Percentiles rank a stretch among this genome's conserved stretches.
Conservation (phyloP, 2,113 vertebrate species). For the Oryzias celebensis region DNA sequence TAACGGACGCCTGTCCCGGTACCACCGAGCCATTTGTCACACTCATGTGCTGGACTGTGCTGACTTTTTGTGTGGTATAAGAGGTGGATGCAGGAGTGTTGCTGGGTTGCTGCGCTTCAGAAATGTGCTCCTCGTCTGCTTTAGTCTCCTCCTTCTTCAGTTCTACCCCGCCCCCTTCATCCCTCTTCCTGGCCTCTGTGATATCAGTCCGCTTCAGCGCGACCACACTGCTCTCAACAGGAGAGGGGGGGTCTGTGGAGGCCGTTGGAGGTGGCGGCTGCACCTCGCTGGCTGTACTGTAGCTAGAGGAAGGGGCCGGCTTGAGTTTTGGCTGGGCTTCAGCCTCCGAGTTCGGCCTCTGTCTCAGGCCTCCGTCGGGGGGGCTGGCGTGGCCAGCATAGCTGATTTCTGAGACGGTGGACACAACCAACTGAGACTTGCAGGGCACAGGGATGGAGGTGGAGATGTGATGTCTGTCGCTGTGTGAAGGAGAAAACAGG, state of each 20-base stretch:
- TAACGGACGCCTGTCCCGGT: slow-evolving; percentile 37
- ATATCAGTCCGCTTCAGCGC: slow-evolving; percentile 64
- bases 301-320: slow-evolving; percentile 81
- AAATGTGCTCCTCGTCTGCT: slow-evolving; percentile 20
- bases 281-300: slow-evolving; percentile 71
- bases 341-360: slow-evolving; percentile 84
- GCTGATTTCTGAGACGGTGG: slow-evolving; percentile 75
- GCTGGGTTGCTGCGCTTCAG: slow-evolving; percentile 19
- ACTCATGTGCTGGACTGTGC: slow-evolving; percentile 41
- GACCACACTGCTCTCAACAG: slow-evolving; percentile 78
- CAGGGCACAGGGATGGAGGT: slow-evolving; percentile 89
- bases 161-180: slow-evolving; percentile 9
- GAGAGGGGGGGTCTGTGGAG: slow-evolving; percentile 74
- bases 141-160: slow-evolving; percentile 21
- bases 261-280: slow-evolving; percentile 52
- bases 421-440: slow-evolving; percentile 81
- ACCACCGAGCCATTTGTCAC: slow-evolving; percentile 77
- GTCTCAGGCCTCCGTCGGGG: slow-evolving; percentile 85
- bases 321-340: slow-evolving; percentile 81
- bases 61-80: slow-evolving; percentile 22
- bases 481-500: slow-evolving; percentile 51
- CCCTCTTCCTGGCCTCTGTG: slow-evolving; percentile 43
- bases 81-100: slow-evolving; percentile 12
- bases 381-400: slow-evolving; percentile 79
- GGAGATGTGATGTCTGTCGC: slow-evolving; percentile 86